Base-by-base conservation (phyloP, 2,113 vertebrate genomes). In the Ursus arctos region DNA sequence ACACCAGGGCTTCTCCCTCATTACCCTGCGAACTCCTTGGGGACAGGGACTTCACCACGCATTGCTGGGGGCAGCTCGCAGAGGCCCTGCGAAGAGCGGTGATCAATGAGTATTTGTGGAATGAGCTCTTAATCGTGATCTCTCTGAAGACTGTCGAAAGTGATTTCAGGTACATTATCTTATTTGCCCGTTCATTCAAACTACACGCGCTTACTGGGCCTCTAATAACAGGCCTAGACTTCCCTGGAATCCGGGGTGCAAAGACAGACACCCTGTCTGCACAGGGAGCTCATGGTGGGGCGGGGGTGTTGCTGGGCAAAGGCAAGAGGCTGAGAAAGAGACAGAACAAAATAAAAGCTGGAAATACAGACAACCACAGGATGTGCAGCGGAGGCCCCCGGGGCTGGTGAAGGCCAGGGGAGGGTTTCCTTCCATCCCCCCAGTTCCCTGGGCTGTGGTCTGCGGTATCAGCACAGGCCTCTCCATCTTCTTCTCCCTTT, bases 131-230 rank as follows among this genome's bases (percentile, higher is more conserved):
- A 82, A 43, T 59, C 14, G 67, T 12, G 47, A 61, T 74, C 80
- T 43, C 72, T 61, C 87, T 33, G 55, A 80, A 59, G 19, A 61
- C 47, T 4, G 79, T 89, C 59, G 43, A 69, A 43, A 85, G n/a
- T 26, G 87, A 87, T 15, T 67, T 69, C 74, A 43, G 2, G 47
- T n/a, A 40, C 53, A 59, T 80, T 76, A 19, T 76, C 24, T 36
- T 40, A 43, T 82, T 82, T 49, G 77, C 84, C 61, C 63, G 69
- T 49, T 79, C 81, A 65, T 63, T 96, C 72, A 51, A 18, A 77
- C 6, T 26, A 13, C 4, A 7, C 6, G 8, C 28, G 12, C 40
- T 51, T 67, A 0, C 33, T 2, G 1, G n/a, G 65, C 57, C 36
- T 18, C 51, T 49, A 36, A 0, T 47, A 43, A 14, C 2, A 14